Conservation (phyloP, 2,113 vertebrate species). For the Aramus guarauna region DNA sequence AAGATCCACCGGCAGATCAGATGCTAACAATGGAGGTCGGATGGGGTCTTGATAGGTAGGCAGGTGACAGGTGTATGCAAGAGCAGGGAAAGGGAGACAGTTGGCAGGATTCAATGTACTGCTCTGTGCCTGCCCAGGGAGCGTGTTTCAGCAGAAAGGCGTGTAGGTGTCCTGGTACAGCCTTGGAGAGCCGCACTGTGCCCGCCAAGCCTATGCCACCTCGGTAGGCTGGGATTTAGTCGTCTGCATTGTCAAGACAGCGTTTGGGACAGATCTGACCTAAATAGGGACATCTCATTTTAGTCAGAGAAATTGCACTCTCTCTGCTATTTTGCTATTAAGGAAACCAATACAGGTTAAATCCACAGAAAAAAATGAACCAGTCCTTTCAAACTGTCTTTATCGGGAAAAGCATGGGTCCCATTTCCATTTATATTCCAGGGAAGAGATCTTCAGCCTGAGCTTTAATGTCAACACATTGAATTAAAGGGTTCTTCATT, state of each 20-base stretch:
- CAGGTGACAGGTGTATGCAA: not conserved
- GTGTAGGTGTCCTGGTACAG: not conserved
- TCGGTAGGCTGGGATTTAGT: not conserved
- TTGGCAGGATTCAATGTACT: not conserved
- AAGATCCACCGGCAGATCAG: not conserved
- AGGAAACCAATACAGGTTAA: not conserved
- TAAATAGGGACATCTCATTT: not conserved
- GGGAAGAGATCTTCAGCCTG: not conserved
- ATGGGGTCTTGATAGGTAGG: not conserved
- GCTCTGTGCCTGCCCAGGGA: not conserved
- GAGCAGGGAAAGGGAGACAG: not conserved
- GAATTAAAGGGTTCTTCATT: slow-evolving; percentile 41
- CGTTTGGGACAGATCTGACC: not conserved
- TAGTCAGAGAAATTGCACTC: not conserved
- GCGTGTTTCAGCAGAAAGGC: not conserved
- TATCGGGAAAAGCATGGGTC: not conserved
- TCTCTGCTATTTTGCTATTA: not conserved
- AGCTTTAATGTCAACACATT: slow-evolving; percentile 19
- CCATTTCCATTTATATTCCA: slow-evolving; percentile 19
- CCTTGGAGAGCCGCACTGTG: not conserved
- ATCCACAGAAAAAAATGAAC: not conserved
- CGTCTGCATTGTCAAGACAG: not conserved
- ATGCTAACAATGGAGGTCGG: not conserved
- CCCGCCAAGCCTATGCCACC: not conserved
- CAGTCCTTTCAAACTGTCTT: not conserved